Percentiles rank a stretch among this genome's conserved stretches.
Evolutionary conservation across 2,113 vertebrate genomes (phyloP).

Genomic region (Stegostoma tigrinum): DNA sequence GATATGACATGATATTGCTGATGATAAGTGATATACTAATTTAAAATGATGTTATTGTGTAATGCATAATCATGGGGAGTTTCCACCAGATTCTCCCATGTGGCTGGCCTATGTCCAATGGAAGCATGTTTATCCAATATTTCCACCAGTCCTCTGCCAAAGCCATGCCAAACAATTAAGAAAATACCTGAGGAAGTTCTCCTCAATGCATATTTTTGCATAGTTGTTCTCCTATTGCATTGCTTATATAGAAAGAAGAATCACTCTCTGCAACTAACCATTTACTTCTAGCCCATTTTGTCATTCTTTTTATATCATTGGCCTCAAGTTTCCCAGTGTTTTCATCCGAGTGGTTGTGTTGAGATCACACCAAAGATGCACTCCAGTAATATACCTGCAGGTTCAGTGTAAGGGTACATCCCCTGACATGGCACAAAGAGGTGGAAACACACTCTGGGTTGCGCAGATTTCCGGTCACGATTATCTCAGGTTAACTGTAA

Average conservation of each 20-base stretch:
- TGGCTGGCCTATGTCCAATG: too few species aligned
- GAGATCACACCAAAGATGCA: neutral
- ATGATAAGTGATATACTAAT: neutral
- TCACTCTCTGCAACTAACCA: neutral
- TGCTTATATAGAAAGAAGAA: neutral
- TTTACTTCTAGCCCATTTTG: neutral
- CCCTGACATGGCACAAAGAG: neutral
- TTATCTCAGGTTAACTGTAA: neutral
- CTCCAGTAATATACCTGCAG: neutral
- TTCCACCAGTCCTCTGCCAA: neutral
- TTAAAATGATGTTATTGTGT: neutral
- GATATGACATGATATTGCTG: neutral
- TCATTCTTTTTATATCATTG: neutral
- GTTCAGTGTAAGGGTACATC: neutral
- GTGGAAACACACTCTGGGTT: neutral
- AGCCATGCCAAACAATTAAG: too few species aligned
- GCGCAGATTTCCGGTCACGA: neutral
- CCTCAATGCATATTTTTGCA: neutral
- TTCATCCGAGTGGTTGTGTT: neutral
- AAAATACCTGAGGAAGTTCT: neutral
- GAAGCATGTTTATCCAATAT: neutral
- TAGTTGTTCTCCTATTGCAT: neutral
- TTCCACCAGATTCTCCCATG: neutral
- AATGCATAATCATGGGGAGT: neutral
- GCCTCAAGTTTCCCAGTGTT: neutral